Conservation (phyloP, 2,113 vertebrate species). For the Aegotheles bennettii region DNA sequence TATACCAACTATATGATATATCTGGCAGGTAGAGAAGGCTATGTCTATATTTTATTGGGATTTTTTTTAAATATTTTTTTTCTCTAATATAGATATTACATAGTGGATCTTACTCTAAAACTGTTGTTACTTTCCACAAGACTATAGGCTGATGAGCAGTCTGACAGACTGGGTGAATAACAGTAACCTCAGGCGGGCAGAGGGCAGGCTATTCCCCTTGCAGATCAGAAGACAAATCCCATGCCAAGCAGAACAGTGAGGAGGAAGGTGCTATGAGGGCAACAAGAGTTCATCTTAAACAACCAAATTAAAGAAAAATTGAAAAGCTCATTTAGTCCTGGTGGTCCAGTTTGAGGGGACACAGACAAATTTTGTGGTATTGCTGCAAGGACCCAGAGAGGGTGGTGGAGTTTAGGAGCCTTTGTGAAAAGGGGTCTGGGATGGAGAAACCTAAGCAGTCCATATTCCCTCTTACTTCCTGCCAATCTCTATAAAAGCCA, state of each 20-base stretch:
- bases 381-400: too few relatives aligned
- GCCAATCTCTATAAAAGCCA: too few relatives aligned
- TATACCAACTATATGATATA: not conserved
- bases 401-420: too few relatives aligned
- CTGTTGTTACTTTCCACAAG: not conserved
- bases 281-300: not conserved
- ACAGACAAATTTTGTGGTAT: too few relatives aligned
- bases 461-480: too few relatives aligned
- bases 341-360: too few relatives aligned
- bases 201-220: not conserved
- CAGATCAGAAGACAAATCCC: not conserved
- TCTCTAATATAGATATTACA: not conserved
- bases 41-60: not conserved
- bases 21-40: not conserved
- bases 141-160: not conserved
- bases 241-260: rapidly evolving
- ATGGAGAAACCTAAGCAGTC: too few relatives aligned
- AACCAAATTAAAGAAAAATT: not conserved
- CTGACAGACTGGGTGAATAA: rapidly evolving
- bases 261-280: not conserved
- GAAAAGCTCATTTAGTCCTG: not conserved
- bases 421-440: too few relatives aligned
- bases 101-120: not conserved
- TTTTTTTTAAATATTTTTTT: not conserved
- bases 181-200: not conserved